phyloP scores from a whole-genome alignment of 2,888 invertebrate genomes.

The Ectemnius cavifrons region DNA sequence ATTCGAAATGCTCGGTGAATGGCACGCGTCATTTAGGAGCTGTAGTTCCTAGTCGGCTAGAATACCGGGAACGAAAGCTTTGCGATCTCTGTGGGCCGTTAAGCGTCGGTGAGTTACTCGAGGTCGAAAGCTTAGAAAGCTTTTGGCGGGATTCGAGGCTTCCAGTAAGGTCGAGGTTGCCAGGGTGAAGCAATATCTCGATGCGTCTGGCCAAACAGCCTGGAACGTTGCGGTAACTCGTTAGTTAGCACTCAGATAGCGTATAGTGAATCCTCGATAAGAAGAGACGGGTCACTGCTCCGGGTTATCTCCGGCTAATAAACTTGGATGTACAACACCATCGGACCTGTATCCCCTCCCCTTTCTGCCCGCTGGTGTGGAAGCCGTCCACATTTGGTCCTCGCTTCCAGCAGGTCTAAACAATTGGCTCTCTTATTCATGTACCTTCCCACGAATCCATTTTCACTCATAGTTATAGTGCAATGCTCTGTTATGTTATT shows the following conservation, averaged over 20 bases:
- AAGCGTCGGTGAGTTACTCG: background rate
- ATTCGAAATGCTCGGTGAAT: no score
- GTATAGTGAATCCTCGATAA: conserved; percentile 71
- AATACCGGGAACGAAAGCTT: no score
- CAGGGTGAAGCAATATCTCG: conserved; percentile 52
- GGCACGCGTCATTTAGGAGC: no score
- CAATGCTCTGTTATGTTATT: no score
- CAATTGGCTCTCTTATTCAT: no score
- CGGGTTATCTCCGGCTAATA: conserved; percentile 75
- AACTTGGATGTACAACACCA: conserved; percentile 72
- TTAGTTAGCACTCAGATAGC: conserved; percentile 71
- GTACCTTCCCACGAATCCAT: no score
- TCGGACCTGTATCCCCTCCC: background rate
- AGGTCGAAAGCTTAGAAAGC: conserved; percentile 16
- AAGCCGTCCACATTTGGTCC: no score
- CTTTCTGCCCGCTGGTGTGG: no score
- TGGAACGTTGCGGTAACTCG: conserved; percentile 66
- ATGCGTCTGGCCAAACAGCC: conserved; percentile 56
- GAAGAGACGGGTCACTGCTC: conserved; percentile 67
- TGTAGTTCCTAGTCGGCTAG: no score
- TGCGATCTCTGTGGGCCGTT: background rate
- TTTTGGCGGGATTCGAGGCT: conserved; percentile 11
- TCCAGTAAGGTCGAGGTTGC: conserved; percentile 51
- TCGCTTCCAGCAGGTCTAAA: no score
- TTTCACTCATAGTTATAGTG: no score